phyloP scores from a whole-genome alignment of 2,797 vertebrate genomes.

The Acrossocheilus fasciatus region DNA sequence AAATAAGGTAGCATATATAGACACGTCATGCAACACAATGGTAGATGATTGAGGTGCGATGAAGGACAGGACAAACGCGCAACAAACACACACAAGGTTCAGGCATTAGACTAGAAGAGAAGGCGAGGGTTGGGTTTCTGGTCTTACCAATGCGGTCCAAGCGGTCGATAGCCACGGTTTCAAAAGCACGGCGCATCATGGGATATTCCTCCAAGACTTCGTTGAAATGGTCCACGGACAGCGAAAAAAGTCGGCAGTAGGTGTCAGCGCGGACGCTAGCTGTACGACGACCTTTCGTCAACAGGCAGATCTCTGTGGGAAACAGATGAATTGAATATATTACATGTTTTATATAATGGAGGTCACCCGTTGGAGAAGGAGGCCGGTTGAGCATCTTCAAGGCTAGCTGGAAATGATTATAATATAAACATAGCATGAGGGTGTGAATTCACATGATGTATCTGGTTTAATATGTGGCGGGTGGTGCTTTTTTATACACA shows the following conservation, averaged over 20 bases:
- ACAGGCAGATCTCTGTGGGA: slow-evolving; percentile 91
- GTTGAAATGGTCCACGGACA: slow-evolving; percentile 98
- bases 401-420: slow-evolving; percentile 59
- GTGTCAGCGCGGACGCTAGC: slow-evolving; percentile 97
- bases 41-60: slow-evolving; percentile 76
- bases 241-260: slow-evolving; percentile 96
- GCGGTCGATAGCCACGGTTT: slow-evolving; percentile 94
- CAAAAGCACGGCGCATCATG: slow-evolving; percentile 99
- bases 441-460: background rate
- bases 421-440: slow-evolving; percentile 62
- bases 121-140: slow-evolving; percentile 1
- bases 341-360: background rate
- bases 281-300: slow-evolving; percentile 95
- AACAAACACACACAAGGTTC: slow-evolving; percentile 76
- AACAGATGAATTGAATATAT: slow-evolving; percentile 23
- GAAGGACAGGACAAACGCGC: slow-evolving; percentile 70
- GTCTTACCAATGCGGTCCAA: slow-evolving; percentile 96
- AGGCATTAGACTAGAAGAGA: slow-evolving; percentile 67
- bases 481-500: no score
- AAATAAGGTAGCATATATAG: slow-evolving; percentile 63
- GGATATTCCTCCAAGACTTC: slow-evolving; percentile 98
- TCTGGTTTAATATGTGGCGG: background rate
- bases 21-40: slow-evolving; percentile 83
- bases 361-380: background rate
- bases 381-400: slow-evolving; percentile 2